Base-by-base conservation (phyloP, 1,140 invertebrate genomes). In the Frieseomelitta varia region DNA sequence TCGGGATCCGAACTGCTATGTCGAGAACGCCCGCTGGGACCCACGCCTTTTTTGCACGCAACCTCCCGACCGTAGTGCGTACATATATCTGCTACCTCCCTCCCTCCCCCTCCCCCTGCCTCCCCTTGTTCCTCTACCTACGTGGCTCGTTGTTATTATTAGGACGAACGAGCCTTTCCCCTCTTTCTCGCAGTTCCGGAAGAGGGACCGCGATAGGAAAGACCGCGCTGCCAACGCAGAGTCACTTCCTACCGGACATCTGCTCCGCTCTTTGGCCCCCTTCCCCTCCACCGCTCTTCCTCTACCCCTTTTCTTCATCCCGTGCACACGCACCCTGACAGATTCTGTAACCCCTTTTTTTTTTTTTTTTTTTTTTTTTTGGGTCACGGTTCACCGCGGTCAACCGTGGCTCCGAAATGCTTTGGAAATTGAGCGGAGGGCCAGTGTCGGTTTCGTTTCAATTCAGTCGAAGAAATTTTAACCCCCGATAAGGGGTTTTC, bases 11-110 rank as follows among this genome's bases (percentile, higher is more conserved):
- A 92, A 92, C 89, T 88, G 90, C 91, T 91, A 87, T 87, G 89
- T 89, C 87, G 90, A 91, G 91, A 92, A 93, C 90, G 90, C 91
- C 92, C 87, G 93, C 92, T 93, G 92, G 88, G 92, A 92, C 90
- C 90, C 88, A 92, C 90, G 88, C 89, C 87, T 92, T 93, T 93
- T 93, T 91, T 92, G 89, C 88, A 87, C 90, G 87, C 90, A 91
- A 86, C 88, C 87, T 91, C 87, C 71, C 83, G 76, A 76, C 79
- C 81, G 79, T 84, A 79, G 53, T 63, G 63, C 85, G 82, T 85
- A 80, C 68, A 81, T 81, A 76, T 79, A 89, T 90, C 87, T 85
- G 79, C 84, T 74, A 69, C 71, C 69, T 63, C 51, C 78, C 58
- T 51, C 81, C 53, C 71, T 11, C 71, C n/a, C 47, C 51, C 27